phyloP scores from a whole-genome alignment of 1,140 invertebrate species.

The Spodoptera frugiperda region DNA sequence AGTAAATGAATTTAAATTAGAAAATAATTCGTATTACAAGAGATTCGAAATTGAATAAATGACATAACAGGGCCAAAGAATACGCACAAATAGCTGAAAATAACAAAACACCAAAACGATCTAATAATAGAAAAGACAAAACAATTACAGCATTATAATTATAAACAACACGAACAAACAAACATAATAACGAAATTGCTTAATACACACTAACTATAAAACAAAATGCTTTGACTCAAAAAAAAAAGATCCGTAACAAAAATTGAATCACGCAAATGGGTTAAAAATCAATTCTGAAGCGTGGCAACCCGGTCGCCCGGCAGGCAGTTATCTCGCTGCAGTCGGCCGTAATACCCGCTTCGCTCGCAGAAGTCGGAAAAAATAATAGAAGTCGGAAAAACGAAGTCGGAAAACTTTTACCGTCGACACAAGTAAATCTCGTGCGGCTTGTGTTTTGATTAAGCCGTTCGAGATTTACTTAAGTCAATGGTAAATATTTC shows the following conservation, averaged over 20 bases:
- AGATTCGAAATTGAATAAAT: no score
- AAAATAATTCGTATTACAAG: no score
- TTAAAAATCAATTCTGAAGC: conserved; percentile 12
- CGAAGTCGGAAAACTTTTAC: conserved; percentile 16
- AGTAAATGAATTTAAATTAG: no score
- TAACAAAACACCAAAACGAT: no score
- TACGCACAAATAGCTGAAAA: no score
- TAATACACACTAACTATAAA: no score
- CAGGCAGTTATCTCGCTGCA: conserved; percentile 39
- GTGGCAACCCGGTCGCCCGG: conserved; percentile 16
- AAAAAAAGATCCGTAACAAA: neutral
- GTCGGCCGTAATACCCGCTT: conserved; percentile 21
- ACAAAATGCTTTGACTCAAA: no score
- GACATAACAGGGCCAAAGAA: no score
- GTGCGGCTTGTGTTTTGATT: conserved; percentile 37
- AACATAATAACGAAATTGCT: no score
- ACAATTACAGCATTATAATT: no score
- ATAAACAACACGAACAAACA: no score
- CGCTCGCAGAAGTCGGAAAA: neutral
- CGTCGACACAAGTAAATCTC: conserved; percentile 47
- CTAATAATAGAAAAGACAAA: no score
- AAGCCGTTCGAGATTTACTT: conserved; percentile 48
- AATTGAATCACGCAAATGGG: neutral
- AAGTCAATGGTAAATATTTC: conserved; percentile 10
- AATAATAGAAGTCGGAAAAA: conserved; percentile 22